Base-by-base conservation (phyloP, 1,140 invertebrate genomes). In the Sarcophaga peregrina region DNA sequence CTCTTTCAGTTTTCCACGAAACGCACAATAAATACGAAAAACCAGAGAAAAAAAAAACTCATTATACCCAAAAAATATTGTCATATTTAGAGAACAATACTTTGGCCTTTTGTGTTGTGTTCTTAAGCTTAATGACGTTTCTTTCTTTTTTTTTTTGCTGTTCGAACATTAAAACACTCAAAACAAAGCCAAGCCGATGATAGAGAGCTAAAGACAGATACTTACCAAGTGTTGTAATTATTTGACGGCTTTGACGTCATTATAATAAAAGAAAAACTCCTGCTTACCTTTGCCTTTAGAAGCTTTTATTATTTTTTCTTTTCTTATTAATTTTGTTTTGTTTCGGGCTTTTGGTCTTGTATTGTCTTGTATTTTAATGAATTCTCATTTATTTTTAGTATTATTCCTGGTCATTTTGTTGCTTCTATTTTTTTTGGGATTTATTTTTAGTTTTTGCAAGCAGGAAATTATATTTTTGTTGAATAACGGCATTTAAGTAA, bases 381-480 rank as follows among this genome's bases (percentile, higher is more conserved):
- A n/a, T 50, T 78, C 15, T 50, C 20, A 10, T 6, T 5, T 25
- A 25, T n/a, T 3, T 48, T 78, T 46, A 17, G 17, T 10, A 17
- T 78, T 78, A 78, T 46, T 50, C 50, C n/a, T 54, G 10, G 52
- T 15, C 52, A 2, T 10, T 37, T 37, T 37, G 25, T 37, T 37
- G 25, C 1, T 37, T 37, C 4, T 37, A 2, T 37, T 37, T 37
- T 37, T 37, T 37, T 37, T 37, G 25, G 25, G 1, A 37, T 37
- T 37, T 37, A 37, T 37, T 37, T 37, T 37, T 37, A 37, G 25
- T 68, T 25, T 20, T 20, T 68, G n/a, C n/a, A 52, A 50, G 6
- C 47, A 78, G 75, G 75, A 78, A 78, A 78, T 78, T 78, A 78
- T 17, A 78, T 78, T 78, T 78, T 78, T 15, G 47, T 25, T 52